phyloP scores from a whole-genome alignment of 2,113 vertebrate genomes.

The Halichoeres trimaculatus region DNA sequence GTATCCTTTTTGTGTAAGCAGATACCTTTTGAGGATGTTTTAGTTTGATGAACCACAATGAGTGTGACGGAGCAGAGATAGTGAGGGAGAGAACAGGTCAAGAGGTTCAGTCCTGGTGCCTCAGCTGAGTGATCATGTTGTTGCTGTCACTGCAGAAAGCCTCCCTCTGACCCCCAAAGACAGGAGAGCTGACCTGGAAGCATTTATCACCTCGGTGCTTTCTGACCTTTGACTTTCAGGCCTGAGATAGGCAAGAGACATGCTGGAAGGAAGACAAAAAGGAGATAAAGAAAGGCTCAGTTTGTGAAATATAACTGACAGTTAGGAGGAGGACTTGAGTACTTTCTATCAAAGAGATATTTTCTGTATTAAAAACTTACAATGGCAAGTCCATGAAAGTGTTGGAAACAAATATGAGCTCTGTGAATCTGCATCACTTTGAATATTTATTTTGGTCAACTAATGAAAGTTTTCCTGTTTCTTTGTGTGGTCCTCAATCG shows the following conservation, averaged over 20 bases:
- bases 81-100: constrained; percentile 35
- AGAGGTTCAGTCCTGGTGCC: constrained; percentile 42
- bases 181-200: constrained; percentile 76
- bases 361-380: constrained; percentile 1
- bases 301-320: neutral
- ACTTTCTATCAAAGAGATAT: neutral
- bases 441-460: constrained; percentile 52
- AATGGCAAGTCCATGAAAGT: constrained; percentile 17
- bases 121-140: constrained; percentile 69
- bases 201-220: constrained; percentile 73
- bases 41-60: constrained; percentile 17
- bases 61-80: constrained; percentile 26
- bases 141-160: constrained; percentile 69
- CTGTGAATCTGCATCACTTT: neutral
- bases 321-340: neutral
- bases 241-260: constrained; percentile 39
- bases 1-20: neutral
- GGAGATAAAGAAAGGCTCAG: constrained; percentile 14
- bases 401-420: constrained; percentile 7
- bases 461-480: constrained; percentile 7
- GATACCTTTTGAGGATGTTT: neutral
- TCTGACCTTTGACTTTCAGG: constrained; percentile 58
- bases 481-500: constrained; percentile 32
- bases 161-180: constrained; percentile 60
- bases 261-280: neutral